Evolutionary conservation across 2,797 vertebrate species (phyloP).

Genomic region (Nasua narica): DNA sequence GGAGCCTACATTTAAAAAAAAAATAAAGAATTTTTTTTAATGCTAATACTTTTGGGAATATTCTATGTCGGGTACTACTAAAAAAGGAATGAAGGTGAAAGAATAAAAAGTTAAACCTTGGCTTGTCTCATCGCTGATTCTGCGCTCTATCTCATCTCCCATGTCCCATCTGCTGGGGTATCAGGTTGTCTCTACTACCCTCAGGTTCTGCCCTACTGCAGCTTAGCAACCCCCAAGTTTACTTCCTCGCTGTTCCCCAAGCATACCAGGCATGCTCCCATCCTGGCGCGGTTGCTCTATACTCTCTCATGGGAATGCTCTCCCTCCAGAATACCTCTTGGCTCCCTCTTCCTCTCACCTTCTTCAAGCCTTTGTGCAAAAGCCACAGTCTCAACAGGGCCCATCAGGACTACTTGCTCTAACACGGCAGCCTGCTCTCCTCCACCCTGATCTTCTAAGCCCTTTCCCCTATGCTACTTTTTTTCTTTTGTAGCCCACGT

Average conservation of each 20-base stretch:
- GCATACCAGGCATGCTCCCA: accelerated
- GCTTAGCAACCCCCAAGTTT: background rate
- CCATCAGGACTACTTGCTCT: background rate
- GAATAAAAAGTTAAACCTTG: background rate
- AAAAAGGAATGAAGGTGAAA: background rate
- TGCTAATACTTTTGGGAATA: background rate
- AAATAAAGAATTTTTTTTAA: background rate
- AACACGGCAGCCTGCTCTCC: background rate
- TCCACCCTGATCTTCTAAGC: background rate
- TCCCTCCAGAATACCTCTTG: background rate
- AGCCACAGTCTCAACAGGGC: background rate
- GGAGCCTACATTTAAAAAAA: background rate
- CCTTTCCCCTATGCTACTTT: background rate
- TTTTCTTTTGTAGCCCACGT: background rate
- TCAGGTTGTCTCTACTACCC: background rate
- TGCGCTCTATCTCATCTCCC: too few relatives aligned
- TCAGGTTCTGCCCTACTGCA: background rate
- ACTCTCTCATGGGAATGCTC: background rate
- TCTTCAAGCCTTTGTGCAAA: background rate
- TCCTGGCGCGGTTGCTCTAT: background rate
- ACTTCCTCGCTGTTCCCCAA: background rate
- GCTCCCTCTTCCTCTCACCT: background rate
- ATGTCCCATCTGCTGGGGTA: accelerated
- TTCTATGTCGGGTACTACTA: background rate
- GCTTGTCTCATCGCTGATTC: background rate